Base-by-base conservation (phyloP, 2,888 invertebrate species). In the Chironomus tentans region DNA sequence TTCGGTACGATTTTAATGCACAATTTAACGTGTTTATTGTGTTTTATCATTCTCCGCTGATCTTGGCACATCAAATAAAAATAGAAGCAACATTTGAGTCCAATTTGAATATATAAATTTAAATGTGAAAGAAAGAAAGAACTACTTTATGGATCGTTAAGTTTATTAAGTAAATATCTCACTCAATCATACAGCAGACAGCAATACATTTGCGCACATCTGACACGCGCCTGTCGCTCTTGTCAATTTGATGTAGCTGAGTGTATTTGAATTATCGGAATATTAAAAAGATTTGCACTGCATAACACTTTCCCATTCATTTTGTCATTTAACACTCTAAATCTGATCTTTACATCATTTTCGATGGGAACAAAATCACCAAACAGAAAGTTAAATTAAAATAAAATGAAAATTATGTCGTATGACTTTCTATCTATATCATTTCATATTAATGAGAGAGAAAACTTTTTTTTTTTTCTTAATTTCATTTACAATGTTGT, bases 81-180 rank as follows among this genome's bases (percentile, higher is more conserved):
- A 18, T 18, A 56, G 56, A 56, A 15, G 56, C 56, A 6, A 18
- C 56, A 56, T 15, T 38, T 38, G 10, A 38, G 38, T 38, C 10
- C 7, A 38, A 38, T 38, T 38, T 38, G 10, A 38, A 38, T 38
- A 38, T 38, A 38, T n/a, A n/a, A n/a, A n/a, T 38, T 38, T 10
- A 10, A 38, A 38, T 38, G 28, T 5, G 38, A 38, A 28, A 28
- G 28, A 56, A 28, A 70, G 28, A 38, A 10, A 38, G 38, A 28
- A 28, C 28, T 28, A 28, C 68, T 73, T 73, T 38, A 73, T 46
- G 28, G 73, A 73, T 56, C 73, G 73, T 73, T 73, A 61, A 73
- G 15, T 65, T 46, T 73, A 46, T 56, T 38, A 73, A 73, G 46
- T 24, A 46, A 73, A 73, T 72, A 50, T 56, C 24, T 72, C 13